Base-by-base conservation (phyloP, 2,888 invertebrate species). In the Athripsodes cinereus region DNA sequence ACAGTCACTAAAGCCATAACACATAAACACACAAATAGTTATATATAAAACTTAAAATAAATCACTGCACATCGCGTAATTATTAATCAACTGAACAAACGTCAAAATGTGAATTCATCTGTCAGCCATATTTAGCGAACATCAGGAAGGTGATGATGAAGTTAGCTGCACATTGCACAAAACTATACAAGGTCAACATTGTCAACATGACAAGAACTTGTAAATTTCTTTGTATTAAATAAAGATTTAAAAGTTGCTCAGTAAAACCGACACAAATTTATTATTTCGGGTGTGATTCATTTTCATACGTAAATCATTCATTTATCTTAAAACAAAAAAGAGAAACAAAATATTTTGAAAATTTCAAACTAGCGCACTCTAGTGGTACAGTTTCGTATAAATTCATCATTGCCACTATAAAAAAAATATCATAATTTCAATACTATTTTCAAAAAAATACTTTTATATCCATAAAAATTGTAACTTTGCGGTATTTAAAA, bases 1-100 rank as follows among this genome's bases (percentile, higher is more conserved):
- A 87, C 83, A 68, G 86, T 86, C 73, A 87, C 86, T 72, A 86
- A 77, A 72, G 86, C 85, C 86, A 87, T 86, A 67, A 54, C 60
- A 60, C 57, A 48, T 34, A 18, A 34, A 55, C 48, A 52, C 51
- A 60, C 54, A 60, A 56, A 60, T 60, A n/a, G 52, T 54, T 57
- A 31, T 55, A n/a, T 52, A 19, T 19, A 54, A 22, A 48, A 54
- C 16, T 57, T n/a, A 51, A 13, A 46, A 55, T 54, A 60, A 55
- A 47, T 48, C 50, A 53, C 60, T 34, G 31, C 51, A 60, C 60
- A 60, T 54, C 54, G 31, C 57, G 11, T 22, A 44, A 31, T 47
- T 20, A 31, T 40, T n/a, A 44, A 57, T 47, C 31, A 21, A 60
- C 31, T 54, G 31, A 20, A 31, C 57, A 60, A 60, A 60, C 60